Evolutionary conservation across 2,888 invertebrate genomes (phyloP), one percentile per base, ranked within the genome.

Genomic region (Heliconius erato): DNA sequence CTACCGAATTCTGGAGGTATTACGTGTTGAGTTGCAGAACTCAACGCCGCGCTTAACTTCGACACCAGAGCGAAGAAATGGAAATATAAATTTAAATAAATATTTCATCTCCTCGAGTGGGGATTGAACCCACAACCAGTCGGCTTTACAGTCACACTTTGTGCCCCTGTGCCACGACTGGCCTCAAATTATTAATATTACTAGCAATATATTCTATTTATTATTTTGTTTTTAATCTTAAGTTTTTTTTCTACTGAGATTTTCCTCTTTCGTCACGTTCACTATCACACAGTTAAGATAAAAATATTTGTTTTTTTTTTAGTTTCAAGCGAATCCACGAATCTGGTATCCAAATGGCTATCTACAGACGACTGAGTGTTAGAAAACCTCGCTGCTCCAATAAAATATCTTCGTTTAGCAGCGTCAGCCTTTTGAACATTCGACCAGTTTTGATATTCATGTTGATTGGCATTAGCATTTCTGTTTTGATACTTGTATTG

Each of bases 291-390:
- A n/a, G 44, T 3, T 28, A 54, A 32, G 40, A 28, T 28, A 65
- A 65, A 28, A 67, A 54, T 3, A 0, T 0, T 12, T 0, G 14
- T 1, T 26, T 67, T 16, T 67, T 0, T 78, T 79, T 54, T 87
- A 97, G 97, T 0, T 96, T 96, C 81, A 93, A 96, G 79, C 94
- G 95, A 82, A 91, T 97, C 71, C 96, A 94, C 35, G 97, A 97
- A 87, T 94, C 93, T 0, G 97, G 97, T 0, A 88, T 97, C 11
- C 96, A 96, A 68, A 88, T 91, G 0, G 92, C 90, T 0, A 65
- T 92, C 2, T 87, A 87, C 26, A 88, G 86, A 0, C 91, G 94
- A 0, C 80, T 91, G 4, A 90, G 89, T 74, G 90, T 91, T 0
- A 89, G 90, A 0, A 93, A 91, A 84, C 95, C 95, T 0, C 89